Base-by-base conservation (phyloP, 2,113 vertebrate species). In the Platycercus adscitus region DNA sequence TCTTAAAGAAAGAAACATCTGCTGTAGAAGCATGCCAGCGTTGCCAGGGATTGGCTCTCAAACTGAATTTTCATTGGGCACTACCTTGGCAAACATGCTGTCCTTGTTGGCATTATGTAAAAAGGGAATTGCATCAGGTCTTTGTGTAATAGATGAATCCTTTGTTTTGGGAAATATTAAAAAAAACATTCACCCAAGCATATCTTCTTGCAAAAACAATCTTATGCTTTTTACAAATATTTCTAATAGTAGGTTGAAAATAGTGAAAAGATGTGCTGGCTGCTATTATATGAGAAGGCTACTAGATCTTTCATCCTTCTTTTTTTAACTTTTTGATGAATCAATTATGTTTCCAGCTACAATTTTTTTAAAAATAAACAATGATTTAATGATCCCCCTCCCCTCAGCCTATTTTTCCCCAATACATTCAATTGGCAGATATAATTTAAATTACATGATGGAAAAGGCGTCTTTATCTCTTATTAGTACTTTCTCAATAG, bases 1-100 rank as follows among this genome's bases (percentile, higher is more conserved):
- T 78, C 49, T 81, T 73, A 39, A 52, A 81, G 39, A 35, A 91
- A 88, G 75, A 73, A 93, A 90, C 92, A 92, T 92, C 92, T 94
- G 69, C 52, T 95, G 21, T 91, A 89, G 19, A 21, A 75, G 11
- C 28, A 24, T 93, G 83, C 80, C 81, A 93, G 13, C 0, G 0
- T 60, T 89, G 75, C 35, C 35, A 86, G 39, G 33, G 24, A 20
- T 25, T 95, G 70, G 53, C 50, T 87, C 18, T 68, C 33, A 75
- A 64, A 50, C 19, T 47, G 80, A 93, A 75, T 93, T 92, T 80
- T 75, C 84, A 55, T 91, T 79, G 90, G 47, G 6, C 37, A 47
- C 20, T 84, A 81, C 60, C 64, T 89, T 86, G 84, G 47, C 28
- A 71, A 92, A 55, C 76, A 81, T 46, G 28, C 37, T 91, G 65